Evolutionary conservation across 2,888 invertebrate genomes (phyloP).

Genomic region (Hipparchia semele): DNA sequence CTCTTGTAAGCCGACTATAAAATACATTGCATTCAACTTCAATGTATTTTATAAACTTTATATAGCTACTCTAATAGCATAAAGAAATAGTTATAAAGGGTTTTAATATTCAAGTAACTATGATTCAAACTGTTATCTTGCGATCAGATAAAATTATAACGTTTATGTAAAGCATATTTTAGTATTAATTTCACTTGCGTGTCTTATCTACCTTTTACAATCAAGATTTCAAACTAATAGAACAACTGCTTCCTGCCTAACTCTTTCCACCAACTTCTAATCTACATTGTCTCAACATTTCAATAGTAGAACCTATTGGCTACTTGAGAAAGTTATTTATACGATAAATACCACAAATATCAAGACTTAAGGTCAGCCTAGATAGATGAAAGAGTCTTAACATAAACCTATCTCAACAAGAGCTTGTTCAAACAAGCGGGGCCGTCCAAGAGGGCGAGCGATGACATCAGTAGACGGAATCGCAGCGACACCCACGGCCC

Average conservation of each 20-base stretch:
- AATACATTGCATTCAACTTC: no score
- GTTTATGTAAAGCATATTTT: not conserved
- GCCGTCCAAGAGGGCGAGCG: constrained; percentile 50
- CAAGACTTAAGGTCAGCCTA: not conserved
- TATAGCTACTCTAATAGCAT: no score
- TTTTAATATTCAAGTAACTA: no score
- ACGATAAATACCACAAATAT: not conserved
- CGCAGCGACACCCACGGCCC: constrained; percentile 65
- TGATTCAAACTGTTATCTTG: no score
- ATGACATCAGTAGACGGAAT: constrained; percentile 79
- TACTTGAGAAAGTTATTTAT: not conserved
- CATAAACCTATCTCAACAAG: constrained; percentile 27
- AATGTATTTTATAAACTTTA: no score
- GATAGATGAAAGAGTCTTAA: constrained; percentile 5
- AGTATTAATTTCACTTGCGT: not conserved
- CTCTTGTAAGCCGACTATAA: no score
- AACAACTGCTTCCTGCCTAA: no score
- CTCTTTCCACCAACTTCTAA: no score
- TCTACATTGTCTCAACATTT: not conserved
- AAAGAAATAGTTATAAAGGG: no score
- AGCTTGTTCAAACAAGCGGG: constrained; percentile 40
- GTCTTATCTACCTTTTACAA: not conserved
- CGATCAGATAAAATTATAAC: not conserved
- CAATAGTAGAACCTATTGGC: no score
- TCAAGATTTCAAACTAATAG: not conserved